phyloP scores from a whole-genome alignment of 2,888 invertebrate genomes.

The Drosophila neotestacea region DNA sequence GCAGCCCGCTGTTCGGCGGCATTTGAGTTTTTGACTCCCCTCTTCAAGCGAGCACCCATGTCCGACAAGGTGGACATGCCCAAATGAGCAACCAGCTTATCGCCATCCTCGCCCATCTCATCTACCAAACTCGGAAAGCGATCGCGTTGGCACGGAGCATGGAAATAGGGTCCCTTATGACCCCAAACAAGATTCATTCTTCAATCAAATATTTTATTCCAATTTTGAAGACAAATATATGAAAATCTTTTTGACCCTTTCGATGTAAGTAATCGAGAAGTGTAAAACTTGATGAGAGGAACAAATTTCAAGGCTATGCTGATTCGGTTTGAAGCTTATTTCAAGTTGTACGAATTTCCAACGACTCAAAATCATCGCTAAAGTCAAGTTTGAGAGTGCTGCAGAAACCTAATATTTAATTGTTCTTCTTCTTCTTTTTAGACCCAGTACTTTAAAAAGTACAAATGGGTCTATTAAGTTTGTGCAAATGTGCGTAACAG shows the following conservation, averaged over 20 bases:
- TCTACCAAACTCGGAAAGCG: conserved; percentile 35
- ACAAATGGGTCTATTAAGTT: too few relatives aligned
- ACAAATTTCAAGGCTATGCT: too few relatives aligned
- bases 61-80: conserved; percentile 34
- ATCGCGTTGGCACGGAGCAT: conserved; percentile 41
- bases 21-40: not conserved
- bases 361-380: too few relatives aligned
- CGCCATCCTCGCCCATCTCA: conserved; percentile 40
- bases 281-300: too few relatives aligned
- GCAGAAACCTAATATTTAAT: too few relatives aligned
- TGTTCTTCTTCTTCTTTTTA: too few relatives aligned
- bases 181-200: conserved; percentile 42
- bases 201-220: not conserved
- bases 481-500: too few relatives aligned
- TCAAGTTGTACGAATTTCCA: too few relatives aligned
- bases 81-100: conserved; percentile 38
- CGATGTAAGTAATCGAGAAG: not conserved
- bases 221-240: not conserved
- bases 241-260: not conserved
- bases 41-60: conserved; percentile 47
- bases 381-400: too few relatives aligned
- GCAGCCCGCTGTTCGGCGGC: conserved; percentile 34
- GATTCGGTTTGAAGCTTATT: too few relatives aligned
- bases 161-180: conserved; percentile 47
- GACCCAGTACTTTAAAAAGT: too few relatives aligned